These are phyloP conservation scores for Salvelinus sp. DNA, from an alignment of 2,113 vertebrate genomes.

Conservation along the genomic window DNA sequence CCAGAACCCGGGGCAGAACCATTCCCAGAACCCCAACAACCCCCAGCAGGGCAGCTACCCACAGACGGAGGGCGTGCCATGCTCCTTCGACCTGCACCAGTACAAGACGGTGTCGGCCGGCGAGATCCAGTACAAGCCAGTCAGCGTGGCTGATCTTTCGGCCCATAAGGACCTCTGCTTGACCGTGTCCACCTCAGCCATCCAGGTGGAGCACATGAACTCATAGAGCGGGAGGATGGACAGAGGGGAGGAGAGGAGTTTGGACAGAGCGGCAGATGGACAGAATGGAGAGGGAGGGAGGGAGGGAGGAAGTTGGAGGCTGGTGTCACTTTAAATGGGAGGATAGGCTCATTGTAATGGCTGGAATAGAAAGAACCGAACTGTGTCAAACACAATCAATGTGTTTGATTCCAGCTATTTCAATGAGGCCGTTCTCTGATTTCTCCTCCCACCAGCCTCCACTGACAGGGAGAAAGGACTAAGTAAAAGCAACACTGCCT, in stretches of 20 bases:
- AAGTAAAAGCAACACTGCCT: slow-evolving; percentile 17
- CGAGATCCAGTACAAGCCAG: slow-evolving; percentile 80
- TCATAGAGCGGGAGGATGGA: slow-evolving; percentile 55
- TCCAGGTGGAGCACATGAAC: slow-evolving; percentile 81
- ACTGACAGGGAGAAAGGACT: not conserved
- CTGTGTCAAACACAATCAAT: no score
- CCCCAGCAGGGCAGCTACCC: slow-evolving; percentile 59
- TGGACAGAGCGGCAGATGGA: no score
- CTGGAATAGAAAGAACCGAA: not conserved
- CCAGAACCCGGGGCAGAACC: slow-evolving; percentile 49
- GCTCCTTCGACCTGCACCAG: slow-evolving; percentile 95
- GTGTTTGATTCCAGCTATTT: no score
- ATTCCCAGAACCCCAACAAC: slow-evolving; percentile 74
- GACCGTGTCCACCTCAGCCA: slow-evolving; percentile 92
- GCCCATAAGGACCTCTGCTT: slow-evolving; percentile 98
- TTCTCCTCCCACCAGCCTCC: no score
- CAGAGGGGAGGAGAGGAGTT: not conserved
- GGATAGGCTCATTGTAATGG: not conserved
- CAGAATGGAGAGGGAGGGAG: no score
- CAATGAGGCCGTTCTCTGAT: no score
- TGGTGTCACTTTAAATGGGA: not conserved
- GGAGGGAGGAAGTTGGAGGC: not conserved
- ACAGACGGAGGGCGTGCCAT: slow-evolving; percentile 61
- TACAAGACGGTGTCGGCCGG: slow-evolving; percentile 87
- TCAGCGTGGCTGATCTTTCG: slow-evolving; percentile 72